A percentile compares a stretch with the other conserved stretches of the same genome.
Evolutionary conservation across 2,888 invertebrate genomes (phyloP).

Genomic region (Agrilus biguttatus): DNA sequence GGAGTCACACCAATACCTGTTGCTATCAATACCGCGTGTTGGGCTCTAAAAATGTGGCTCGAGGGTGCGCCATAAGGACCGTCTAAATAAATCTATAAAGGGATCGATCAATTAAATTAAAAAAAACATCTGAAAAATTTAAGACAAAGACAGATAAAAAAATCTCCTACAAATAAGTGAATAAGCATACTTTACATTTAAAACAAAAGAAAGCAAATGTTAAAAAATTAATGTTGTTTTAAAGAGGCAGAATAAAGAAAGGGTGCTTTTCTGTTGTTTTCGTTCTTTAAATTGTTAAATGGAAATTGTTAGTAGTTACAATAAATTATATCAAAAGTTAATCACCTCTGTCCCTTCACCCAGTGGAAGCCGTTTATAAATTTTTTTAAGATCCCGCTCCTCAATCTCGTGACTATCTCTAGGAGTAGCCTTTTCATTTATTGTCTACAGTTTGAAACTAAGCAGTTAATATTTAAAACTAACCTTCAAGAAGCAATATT

Average conservation of each 20-base stretch:
- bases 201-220: too few species aligned
- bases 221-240: too few species aligned
- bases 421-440: slow-evolving; percentile 14
- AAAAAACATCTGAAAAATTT: too few species aligned
- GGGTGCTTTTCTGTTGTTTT: too few species aligned
- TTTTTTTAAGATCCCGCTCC: slow-evolving; percentile 10
- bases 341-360: slow-evolving; percentile 17
- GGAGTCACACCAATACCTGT: slow-evolving; percentile 96
- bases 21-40: slow-evolving; percentile 87
- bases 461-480: not conserved
- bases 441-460: slow-evolving; percentile 11
- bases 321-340: not conserved
- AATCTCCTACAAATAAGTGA: too few species aligned
- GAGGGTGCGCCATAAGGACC: slow-evolving; percentile 94
- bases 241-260: too few species aligned
- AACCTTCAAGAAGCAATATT: not conserved
- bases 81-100: slow-evolving; percentile 70
- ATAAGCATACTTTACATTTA: too few species aligned
- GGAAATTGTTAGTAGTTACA: not conserved
- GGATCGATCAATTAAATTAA: not conserved
- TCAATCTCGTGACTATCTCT: slow-evolving; percentile 10
- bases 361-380: slow-evolving; percentile 12
- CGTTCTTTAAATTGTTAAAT: too few species aligned
- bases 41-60: slow-evolving; percentile 85
- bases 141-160: too few species aligned